Evolutionary conservation across 2,888 invertebrate genomes (phyloP), one percentile per base, ranked within the genome.

Genomic region (Clivina fossor): DNA sequence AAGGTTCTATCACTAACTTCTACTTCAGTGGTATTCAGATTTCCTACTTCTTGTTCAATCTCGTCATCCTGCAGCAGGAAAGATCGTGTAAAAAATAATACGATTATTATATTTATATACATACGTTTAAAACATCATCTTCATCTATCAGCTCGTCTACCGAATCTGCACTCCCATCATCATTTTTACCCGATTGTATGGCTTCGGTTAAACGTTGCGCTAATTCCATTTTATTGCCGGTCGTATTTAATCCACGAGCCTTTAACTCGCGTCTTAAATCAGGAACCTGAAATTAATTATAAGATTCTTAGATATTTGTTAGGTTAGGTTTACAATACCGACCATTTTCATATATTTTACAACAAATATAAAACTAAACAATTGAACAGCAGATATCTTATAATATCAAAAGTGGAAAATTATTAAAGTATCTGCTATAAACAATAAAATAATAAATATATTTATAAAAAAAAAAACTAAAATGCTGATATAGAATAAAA

Each of bases 181-280:
- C 66, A 8, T 65, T 56, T 74, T 72, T 79, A 68, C 70, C 47
- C 16, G 22, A 73, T 64, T 77, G 82, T 63, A 81, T 69, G 1
- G 80, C 79, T 5, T 82, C 78, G 68, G 88, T 86, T 41, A 93
- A 78, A 63, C 93, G 80, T 61, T 89, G 85, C 33, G 88, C 77
- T 48, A 93, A 76, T 67, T 93, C 92, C 35, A 78, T 85, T 78
- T 93, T 93, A 70, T 91, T 90, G 3, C 93, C 93, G 43, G 82
- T 75, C 5, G 82, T 78, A 9, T 84, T 75, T 18, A 93, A 75
- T 16, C 89, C 90, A 67, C 90, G 82, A 59, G 83, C 75, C 73
- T 92, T 93, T 50, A 93, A 73, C 71, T 91, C 90, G 65, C 84
- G 84, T 66, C 88, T 89, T 63, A 93, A 76, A 71, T 93, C 93